These are phyloP conservation scores for Rhagium mordax DNA, from an alignment of 2,888 invertebrate species.

Conservation along the genomic window DNA sequence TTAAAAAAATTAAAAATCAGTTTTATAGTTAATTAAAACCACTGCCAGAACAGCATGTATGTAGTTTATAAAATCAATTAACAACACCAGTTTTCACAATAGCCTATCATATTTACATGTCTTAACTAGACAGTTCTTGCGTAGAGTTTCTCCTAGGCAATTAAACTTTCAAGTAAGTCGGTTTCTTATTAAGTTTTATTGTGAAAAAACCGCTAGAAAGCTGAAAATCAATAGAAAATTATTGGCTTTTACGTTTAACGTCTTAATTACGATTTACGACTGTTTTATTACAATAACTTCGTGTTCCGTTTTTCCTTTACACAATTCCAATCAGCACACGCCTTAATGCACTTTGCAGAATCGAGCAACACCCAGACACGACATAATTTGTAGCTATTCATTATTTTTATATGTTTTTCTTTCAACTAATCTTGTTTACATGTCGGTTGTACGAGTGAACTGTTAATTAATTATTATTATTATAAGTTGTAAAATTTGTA, in stretches of 20 bases:
- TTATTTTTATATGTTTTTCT: background rate
- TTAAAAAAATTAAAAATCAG: background rate
- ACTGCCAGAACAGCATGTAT: background rate
- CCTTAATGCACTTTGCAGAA: background rate
- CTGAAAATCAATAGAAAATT: slow-evolving; percentile 32
- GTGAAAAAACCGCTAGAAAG: slow-evolving; percentile 18
- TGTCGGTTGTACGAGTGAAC: background rate
- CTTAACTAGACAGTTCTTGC: too few relatives aligned
- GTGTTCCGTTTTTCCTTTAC: background rate
- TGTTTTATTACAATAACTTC: background rate
- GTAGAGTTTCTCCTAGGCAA: slow-evolving; percentile 19
- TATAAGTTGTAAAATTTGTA: background rate
- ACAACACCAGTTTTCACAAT: slow-evolving; percentile 9
- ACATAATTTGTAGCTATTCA: background rate
- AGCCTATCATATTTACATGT: too few relatives aligned
- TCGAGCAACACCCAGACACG: slow-evolving; percentile 3
- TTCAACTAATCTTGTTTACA: background rate
- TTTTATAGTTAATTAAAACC: background rate
- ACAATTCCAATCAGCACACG: background rate
- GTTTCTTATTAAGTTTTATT: slow-evolving; percentile 17
- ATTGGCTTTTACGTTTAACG: slow-evolving; percentile 1
- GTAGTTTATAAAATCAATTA: slow-evolving; percentile 14
- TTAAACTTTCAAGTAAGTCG: slow-evolving; percentile 23
- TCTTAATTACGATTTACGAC: background rate
- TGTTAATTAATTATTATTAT: background rate